Percentiles rank a stretch among this genome's conserved stretches.
These are phyloP conservation scores for Melanotaenia pygmaea DNA, from an alignment of 2,797 vertebrate species.

Conservation along the genomic window DNA sequence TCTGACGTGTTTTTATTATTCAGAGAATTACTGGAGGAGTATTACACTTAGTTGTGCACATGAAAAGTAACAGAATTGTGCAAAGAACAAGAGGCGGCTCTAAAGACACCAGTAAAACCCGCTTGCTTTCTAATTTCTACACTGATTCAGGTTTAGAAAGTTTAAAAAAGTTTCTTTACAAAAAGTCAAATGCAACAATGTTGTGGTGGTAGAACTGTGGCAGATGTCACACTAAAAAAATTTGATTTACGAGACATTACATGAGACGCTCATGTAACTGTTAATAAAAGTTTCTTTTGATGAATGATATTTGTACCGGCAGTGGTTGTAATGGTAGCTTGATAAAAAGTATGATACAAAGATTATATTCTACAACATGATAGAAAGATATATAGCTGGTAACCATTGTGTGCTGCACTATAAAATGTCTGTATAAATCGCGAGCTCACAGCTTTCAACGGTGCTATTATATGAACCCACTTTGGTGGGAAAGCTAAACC, in stretches of 20 bases:
- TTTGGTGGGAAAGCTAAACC: conserved; percentile 19
- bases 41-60: background rate
- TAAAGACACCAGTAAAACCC: background rate
- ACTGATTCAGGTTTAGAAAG: background rate
- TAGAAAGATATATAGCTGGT: background rate
- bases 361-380: background rate
- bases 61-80: background rate
- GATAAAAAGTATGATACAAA: no score
- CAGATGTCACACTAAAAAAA: background rate
- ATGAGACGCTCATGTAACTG: background rate
- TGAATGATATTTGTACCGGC: background rate
- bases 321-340: background rate
- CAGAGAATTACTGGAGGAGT: background rate
- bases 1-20: background rate
- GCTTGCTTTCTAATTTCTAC: background rate
- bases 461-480: conserved; percentile 14
- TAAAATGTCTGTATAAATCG: background rate
- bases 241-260: no score
- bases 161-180: background rate
- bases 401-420: background rate
- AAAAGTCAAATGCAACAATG: background rate
- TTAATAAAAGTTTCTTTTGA: background rate
- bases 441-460: conserved; percentile 1
- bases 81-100: background rate
- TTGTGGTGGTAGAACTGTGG: background rate